Base-by-base conservation (phyloP, 1,140 invertebrate species). In the Trissolcus basalis region DNA sequence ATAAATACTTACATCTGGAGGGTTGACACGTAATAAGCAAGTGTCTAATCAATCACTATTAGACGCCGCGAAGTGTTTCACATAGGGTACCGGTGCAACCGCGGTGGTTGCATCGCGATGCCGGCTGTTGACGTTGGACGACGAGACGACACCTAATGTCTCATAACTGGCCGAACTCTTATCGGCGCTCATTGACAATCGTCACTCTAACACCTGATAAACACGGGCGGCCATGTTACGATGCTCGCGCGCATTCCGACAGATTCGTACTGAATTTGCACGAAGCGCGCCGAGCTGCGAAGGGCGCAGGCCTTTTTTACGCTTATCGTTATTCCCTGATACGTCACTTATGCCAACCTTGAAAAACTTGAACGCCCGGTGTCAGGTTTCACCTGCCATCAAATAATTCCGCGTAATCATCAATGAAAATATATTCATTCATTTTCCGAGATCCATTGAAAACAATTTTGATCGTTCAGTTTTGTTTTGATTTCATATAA, bases 1-100 rank as follows among this genome's bases (percentile, higher is more conserved):
- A 6, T 16, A 1, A 15, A 11, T 61, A 63, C 59, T 63, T 27
- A 63, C 59, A 44, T 27, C 36, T 53, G 3, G 9, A 33, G 12
- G 39, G 39, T 14, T 45, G 39, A 41, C 13, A 63, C 59, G 59
- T 35, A 63, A 63, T 53, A 63, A 35, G 12, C 49, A 53, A 35
- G 48, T 33, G 36, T 50, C 58, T n/a, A 53, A 63, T 63, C 49
- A 63, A 63, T 63, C 49, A 53, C 15, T 51, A 6, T 3, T 27
- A 27, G 19, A 27, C 19, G 19, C 19, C 2, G 2, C 19, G 19
- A n/a, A n/a, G n/a, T 27, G 19, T 27, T 27, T 27, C 19, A 39
- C 36, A 39, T 2, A 39, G 9, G 51, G 27, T 33, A 63, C 60
- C 60, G 49, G 60, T 63, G 1, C 0, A n/a, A n/a, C 53, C 10